phyloP scores from a whole-genome alignment of 2,113 vertebrate genomes.

The Spea multiplicata region DNA sequence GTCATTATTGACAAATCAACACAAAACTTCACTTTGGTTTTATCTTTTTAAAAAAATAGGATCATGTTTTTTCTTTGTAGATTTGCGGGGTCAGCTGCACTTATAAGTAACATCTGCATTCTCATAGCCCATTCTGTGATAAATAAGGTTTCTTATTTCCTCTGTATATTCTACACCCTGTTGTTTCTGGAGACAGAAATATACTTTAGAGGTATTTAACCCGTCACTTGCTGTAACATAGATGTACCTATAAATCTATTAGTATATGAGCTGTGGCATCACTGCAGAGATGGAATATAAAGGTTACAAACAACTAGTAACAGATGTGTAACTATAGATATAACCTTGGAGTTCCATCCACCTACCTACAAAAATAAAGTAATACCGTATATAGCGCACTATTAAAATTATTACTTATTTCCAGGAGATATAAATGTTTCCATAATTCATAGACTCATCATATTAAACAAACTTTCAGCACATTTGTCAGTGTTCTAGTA shows the following conservation, averaged over 20 bases:
- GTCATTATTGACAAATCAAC: too few relatives aligned
- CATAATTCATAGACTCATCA: conserved; percentile 31
- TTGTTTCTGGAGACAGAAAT: conserved; percentile 16
- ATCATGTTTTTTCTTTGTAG: not conserved
- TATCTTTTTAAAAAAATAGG: too few relatives aligned
- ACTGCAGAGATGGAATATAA: conserved; percentile 35
- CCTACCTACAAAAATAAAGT: conserved; percentile 46
- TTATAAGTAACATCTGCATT: not conserved
- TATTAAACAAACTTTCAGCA: conserved; percentile 39
- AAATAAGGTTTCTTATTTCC: conserved; percentile 34
- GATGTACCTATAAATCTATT: conserved; percentile 43
- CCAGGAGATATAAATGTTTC: conserved; percentile 37
- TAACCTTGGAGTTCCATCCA: conserved; percentile 38
- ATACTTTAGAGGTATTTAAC: conserved; percentile 35
- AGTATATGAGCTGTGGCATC: conserved; percentile 32
- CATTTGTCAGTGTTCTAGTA: conserved; percentile 6
- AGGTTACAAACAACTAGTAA: conserved; percentile 41
- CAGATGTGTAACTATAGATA: conserved; percentile 35
- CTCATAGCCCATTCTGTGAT: conserved; percentile 16
- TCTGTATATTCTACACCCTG: conserved; percentile 20
- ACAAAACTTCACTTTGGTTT: too few relatives aligned
- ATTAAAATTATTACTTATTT: conserved; percentile 40
- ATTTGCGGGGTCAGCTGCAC: conserved; percentile 7
- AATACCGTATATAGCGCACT: conserved; percentile 39
- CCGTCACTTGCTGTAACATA: conserved; percentile 20